Evolutionary conservation across 1,140 invertebrate genomes (phyloP), one percentile per base, ranked within the genome.

Genomic region (Sesamia nonagrioides): DNA sequence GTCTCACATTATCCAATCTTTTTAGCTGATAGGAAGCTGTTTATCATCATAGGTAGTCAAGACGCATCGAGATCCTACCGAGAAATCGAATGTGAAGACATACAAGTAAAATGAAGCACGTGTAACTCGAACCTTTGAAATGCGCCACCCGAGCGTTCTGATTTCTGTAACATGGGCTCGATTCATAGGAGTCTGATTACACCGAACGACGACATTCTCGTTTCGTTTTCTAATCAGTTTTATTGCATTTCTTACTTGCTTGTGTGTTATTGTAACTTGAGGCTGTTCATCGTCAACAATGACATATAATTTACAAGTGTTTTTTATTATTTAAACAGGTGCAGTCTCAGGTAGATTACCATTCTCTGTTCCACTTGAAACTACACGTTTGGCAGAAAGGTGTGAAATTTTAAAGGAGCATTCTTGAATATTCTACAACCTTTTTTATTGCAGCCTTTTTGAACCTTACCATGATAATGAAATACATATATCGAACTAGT

Each of bases 201-300:
- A 82, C 72, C 63, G 5, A 50, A 72, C 63, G 17, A 72, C 76
- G 17, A 72, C 76, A 63, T 74, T 80, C 48, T 37, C 75, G 78
- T 82, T 82, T 82, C 81, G 63, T 80, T 86, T 86, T 84, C 85
- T 83, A 86, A 83, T 45, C 79, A 79, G 75, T 85, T 81, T 85
- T 83, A 78, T 83, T 78, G 42, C 50, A 48, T 72, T 68, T 73
- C 27, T 73, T 52, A 71, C 68, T 63, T 68, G n/a, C 48, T 48
- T 27, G 37, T 58, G 1, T n/a, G 15, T 50, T n/a, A 5, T 71
- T 45, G 71, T 74, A 58, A 58, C 35, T 60, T 74, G 52, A 74
- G 11, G 5, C 40, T 13, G 17, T 15, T 18, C 11, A 15, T 15
- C 35, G 17, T 11, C 21, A 42, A 8, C 37, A 40, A n/a, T 61